phyloP scores from a whole-genome alignment of 2,888 invertebrate species.

The Xiphydria camelus region DNA sequence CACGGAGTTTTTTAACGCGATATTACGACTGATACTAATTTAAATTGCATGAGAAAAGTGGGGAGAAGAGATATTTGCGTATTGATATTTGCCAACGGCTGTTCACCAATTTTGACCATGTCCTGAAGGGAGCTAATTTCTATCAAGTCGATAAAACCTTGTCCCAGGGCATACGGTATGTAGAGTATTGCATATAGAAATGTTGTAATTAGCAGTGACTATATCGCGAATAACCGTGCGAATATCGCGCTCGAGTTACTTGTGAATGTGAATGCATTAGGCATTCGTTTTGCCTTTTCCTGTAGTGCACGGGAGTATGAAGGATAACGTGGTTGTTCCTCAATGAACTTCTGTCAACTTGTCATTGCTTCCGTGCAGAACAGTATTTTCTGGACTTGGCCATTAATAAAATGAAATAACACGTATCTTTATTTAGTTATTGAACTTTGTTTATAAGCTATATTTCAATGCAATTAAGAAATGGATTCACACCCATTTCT shows the following conservation, averaged over 20 bases:
- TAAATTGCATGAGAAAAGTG: not conserved
- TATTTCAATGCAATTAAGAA: too few relatives aligned
- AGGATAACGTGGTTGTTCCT: constrained; percentile 17
- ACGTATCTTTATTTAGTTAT: too few relatives aligned
- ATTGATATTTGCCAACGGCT: constrained; percentile 12
- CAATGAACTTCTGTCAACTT: constrained; percentile 10
- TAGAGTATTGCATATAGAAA: constrained; percentile 21
- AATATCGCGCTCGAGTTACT: constrained; percentile 1
- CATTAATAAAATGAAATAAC: too few relatives aligned
- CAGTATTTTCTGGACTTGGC: constrained; percentile 12
- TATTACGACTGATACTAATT: constrained; percentile 5
- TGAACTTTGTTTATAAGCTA: too few relatives aligned
- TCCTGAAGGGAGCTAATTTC: constrained; percentile 17
- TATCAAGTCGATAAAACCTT: constrained; percentile 16
- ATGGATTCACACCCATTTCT: too few relatives aligned
- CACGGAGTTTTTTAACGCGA: constrained; percentile 16
- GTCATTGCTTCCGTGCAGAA: constrained; percentile 1
- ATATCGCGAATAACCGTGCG: constrained; percentile 5
- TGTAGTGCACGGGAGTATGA: constrained; percentile 11
- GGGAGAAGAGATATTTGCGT: constrained; percentile 5
- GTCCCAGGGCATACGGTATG: constrained; percentile 18
- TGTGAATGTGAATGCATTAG: constrained; percentile 7
- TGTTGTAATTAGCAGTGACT: constrained; percentile 20
- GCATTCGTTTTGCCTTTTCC: constrained; percentile 15
- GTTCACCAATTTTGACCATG: constrained; percentile 12